Conservation (phyloP, 2,888 invertebrate genomes). For the Caenorhabditis parvicauda region DNA sequence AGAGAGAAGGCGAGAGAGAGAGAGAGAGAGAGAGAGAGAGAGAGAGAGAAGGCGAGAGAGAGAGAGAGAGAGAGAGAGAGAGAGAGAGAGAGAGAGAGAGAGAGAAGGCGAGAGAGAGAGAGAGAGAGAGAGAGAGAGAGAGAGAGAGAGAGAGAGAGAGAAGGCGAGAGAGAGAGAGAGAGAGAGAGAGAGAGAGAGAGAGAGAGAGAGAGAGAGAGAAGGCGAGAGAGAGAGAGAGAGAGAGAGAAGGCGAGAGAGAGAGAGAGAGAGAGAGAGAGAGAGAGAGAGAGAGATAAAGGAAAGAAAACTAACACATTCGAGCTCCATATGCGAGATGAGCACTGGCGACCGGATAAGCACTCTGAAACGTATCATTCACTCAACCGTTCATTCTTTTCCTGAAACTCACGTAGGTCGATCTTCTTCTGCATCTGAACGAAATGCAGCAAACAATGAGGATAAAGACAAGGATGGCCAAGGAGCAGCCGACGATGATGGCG, state of each 20-base stretch:
- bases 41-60: not conserved
- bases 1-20: too few relatives aligned
- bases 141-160: too few relatives aligned
- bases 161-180: not conserved
- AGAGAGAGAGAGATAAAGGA: not conserved
- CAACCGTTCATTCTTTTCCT: not conserved
- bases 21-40: not conserved
- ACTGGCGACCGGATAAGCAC: constrained; percentile 38
- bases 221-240: too few relatives aligned
- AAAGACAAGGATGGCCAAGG: constrained; percentile 21
- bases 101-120: too few relatives aligned
- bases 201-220: too few relatives aligned
- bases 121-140: too few relatives aligned
- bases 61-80: too few relatives aligned
- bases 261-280: not conserved
- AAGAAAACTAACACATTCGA: constrained; percentile 28
- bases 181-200: not conserved
- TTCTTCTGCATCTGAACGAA: constrained; percentile 25
- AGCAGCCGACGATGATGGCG: constrained; percentile 17
- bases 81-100: too few relatives aligned
- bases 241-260: too few relatives aligned
- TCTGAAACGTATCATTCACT: too few relatives aligned
- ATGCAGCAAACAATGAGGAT: constrained; percentile 26
- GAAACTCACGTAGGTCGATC: constrained; percentile 33
- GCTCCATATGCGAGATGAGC: constrained; percentile 28